phyloP scores from a whole-genome alignment of 2,888 invertebrate species.

The Scrobipalpa atriplicella region DNA sequence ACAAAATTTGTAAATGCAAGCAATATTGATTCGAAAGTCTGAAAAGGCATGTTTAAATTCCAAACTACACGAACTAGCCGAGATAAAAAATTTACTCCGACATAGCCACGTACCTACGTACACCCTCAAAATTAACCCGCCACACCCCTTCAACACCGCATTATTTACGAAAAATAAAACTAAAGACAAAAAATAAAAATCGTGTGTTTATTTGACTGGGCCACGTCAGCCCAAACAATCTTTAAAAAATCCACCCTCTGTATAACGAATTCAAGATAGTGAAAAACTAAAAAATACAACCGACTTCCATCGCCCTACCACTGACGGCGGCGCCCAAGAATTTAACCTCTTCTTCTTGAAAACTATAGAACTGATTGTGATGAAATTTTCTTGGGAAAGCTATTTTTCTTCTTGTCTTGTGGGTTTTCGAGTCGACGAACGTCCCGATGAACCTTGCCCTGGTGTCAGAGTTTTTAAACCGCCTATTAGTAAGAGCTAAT shows the following conservation, averaged over 20 bases:
- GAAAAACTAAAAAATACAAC: too few relatives aligned
- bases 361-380: too few relatives aligned
- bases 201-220: slow-evolving; percentile 17
- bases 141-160: slow-evolving; percentile 15
- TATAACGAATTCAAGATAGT: slow-evolving; percentile 20
- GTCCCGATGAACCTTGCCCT: too few relatives aligned
- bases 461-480: too few relatives aligned
- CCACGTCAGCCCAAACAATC: slow-evolving; percentile 25
- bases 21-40: background rate
- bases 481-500: too few relatives aligned
- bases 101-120: background rate
- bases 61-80: background rate
- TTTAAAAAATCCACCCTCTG: slow-evolving; percentile 13
- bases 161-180: background rate
- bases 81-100: background rate
- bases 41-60: background rate
- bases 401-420: too few relatives aligned
- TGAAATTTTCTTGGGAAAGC: too few relatives aligned
- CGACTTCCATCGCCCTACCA: too few relatives aligned
- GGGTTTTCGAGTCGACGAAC: too few relatives aligned
- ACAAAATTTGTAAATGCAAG: background rate
- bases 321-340: too few relatives aligned
- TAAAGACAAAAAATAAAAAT: background rate
- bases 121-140: slow-evolving; percentile 2
- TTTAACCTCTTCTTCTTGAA: too few relatives aligned